Evolutionary conservation across 2,888 invertebrate genomes (phyloP).

Genomic region (Liopterus haemorrhoidalis): DNA sequence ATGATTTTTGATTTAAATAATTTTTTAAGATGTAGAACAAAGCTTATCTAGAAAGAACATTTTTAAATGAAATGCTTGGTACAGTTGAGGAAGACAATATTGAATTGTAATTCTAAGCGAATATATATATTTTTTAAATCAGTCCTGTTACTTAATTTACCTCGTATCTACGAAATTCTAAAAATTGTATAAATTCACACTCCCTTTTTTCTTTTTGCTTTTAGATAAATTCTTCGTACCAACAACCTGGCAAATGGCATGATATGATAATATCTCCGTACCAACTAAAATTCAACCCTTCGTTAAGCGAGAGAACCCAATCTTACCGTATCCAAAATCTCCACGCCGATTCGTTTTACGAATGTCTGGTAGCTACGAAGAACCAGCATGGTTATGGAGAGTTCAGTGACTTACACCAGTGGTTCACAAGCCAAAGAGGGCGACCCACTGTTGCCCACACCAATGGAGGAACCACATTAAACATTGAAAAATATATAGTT

Average conservation of each 20-base stretch:
- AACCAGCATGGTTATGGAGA: conserved; percentile 55
- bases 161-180: too few relatives aligned
- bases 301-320: conserved; percentile 43
- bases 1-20: too few relatives aligned
- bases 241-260: conserved; percentile 51
- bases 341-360: conserved; percentile 51
- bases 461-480: too few relatives aligned
- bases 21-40: background rate
- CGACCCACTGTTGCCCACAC: too few relatives aligned
- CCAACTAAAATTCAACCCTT: conserved; percentile 39
- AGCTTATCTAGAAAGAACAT: too few relatives aligned
- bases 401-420: conserved; percentile 51
- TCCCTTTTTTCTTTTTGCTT: conserved; percentile 23
- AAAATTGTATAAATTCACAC: too few relatives aligned
- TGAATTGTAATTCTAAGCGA: too few relatives aligned
- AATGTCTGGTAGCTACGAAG: conserved; percentile 52
- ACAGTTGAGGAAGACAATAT: too few relatives aligned
- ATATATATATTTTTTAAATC: too few relatives aligned
- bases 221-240: conserved; percentile 49
- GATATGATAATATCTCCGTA: conserved; percentile 47
- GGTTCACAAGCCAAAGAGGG: conserved; percentile 50
- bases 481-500: too few relatives aligned
- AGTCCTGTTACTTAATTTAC: too few relatives aligned
- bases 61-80: too few relatives aligned
- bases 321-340: conserved; percentile 49